Evolutionary conservation across 2,797 vertebrate species (phyloP).

Genomic region (Okamejei kenojei): DNA sequence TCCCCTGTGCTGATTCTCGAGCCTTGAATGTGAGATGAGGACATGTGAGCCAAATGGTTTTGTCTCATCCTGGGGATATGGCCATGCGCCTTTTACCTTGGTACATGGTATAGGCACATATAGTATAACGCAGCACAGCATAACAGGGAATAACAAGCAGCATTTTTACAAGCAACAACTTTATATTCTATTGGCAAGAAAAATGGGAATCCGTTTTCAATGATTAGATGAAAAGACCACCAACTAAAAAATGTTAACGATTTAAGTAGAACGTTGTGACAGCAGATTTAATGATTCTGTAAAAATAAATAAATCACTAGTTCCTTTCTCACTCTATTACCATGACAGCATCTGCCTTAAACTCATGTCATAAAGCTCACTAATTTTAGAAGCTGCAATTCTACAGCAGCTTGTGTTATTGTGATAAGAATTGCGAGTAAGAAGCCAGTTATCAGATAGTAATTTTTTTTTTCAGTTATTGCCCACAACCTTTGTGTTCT

Average conservation of each 20-base stretch:
- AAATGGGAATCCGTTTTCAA: not conserved
- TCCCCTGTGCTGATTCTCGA: not conserved
- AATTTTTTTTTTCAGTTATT: not conserved
- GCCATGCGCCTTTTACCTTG: not conserved
- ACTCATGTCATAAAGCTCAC: not conserved
- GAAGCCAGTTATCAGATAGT: not conserved
- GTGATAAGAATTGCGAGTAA: not conserved
- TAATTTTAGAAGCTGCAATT: not conserved
- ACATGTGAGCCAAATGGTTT: not conserved
- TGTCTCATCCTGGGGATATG: not conserved
- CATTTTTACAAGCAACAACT: too few relatives aligned
- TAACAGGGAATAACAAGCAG: too few relatives aligned
- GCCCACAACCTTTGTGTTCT: not conserved
- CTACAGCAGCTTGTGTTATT: not conserved
- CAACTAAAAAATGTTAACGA: not conserved
- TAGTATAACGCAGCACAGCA: not conserved
- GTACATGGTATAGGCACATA: too few relatives aligned
- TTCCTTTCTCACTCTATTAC: not conserved
- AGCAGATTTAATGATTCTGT: slow-evolving; percentile 6
- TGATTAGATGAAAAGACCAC: not conserved
- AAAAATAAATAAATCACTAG: not conserved
- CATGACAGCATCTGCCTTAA: not conserved
- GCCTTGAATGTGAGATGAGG: not conserved
- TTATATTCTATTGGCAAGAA: not conserved
- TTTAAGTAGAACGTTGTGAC: not conserved